phyloP scores from a whole-genome alignment of 2,797 vertebrate genomes.

The Micropoecilia bifurca region DNA sequence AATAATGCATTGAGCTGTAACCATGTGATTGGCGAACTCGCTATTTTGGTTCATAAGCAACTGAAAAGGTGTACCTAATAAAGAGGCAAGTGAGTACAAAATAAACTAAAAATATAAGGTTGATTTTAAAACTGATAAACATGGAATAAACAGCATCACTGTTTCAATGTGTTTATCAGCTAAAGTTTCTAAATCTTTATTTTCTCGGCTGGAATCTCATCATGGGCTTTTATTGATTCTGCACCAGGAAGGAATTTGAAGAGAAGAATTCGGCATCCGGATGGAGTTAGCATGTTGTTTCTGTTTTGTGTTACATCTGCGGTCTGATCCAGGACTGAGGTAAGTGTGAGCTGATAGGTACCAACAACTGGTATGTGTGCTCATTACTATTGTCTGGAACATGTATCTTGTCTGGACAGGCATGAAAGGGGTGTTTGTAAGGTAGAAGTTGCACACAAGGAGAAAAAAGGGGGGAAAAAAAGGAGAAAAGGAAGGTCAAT shows the following conservation, averaged over 20 bases:
- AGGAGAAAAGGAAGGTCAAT: slow-evolving; percentile 12
- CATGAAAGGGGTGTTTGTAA: slow-evolving; percentile 6
- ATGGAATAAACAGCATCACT: background rate
- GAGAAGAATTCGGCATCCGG: slow-evolving; percentile 60
- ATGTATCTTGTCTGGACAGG: slow-evolving; percentile 58
- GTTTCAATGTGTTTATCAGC: slow-evolving; percentile 40
- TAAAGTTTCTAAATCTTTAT: slow-evolving; percentile 52
- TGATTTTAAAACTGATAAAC: slow-evolving; percentile 7
- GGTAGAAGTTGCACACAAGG: slow-evolving; percentile 13
- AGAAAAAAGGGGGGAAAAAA: slow-evolving; percentile 20
- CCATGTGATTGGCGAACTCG: background rate
- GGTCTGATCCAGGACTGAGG: slow-evolving; percentile 73
- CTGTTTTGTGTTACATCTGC: slow-evolving; percentile 74
- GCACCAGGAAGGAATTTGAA: slow-evolving; percentile 55
- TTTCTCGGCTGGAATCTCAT: slow-evolving; percentile 52
- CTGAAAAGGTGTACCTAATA: background rate
- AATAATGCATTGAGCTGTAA: background rate
- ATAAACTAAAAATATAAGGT: slow-evolving; percentile 54
- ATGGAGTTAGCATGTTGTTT: slow-evolving; percentile 65
- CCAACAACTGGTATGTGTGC: slow-evolving; percentile 80
- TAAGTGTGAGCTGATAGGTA: slow-evolving; percentile 82
- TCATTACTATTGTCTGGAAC: slow-evolving; percentile 72
- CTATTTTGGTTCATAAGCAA: background rate
- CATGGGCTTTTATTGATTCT: slow-evolving; percentile 39
- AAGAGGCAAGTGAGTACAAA: background rate